Evolutionary conservation across 64 coral and sea anemone species (phyloP).

Genomic region (Pocillopora damicornis): DNA sequence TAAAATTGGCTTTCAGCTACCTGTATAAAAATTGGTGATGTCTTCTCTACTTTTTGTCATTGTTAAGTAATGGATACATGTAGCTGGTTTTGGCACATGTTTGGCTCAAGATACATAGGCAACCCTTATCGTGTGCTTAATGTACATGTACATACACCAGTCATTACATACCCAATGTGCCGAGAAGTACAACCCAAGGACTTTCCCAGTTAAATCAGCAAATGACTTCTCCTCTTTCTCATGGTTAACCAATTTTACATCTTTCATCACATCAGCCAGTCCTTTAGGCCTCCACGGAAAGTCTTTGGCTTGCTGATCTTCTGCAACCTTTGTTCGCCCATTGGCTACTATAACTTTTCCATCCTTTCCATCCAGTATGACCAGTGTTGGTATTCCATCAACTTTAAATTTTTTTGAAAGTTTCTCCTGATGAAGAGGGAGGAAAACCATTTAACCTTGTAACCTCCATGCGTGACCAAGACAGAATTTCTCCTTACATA

Average conservation of each 20-base stretch:
- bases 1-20: too few species aligned
- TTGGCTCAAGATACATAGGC: too few species aligned
- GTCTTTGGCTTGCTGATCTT: slow-evolving; percentile 60
- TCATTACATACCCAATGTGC: slow-evolving; percentile 90
- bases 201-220: slow-evolving; percentile 72
- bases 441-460: background rate
- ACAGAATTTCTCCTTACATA: too few species aligned
- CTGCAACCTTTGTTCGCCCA: slow-evolving; percentile 44
- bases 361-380: slow-evolving; percentile 84
- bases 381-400: slow-evolving; percentile 87
- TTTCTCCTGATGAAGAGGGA: slow-evolving; percentile 39
- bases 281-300: slow-evolving; percentile 87
- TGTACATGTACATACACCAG: background rate
- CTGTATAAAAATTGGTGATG: too few species aligned
- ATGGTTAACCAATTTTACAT: slow-evolving; percentile 53
- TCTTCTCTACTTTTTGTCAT: too few species aligned
- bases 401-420: slow-evolving; percentile 91
- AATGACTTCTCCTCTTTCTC: slow-evolving; percentile 40
- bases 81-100: too few species aligned
- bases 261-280: slow-evolving; percentile 57
- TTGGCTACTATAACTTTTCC: slow-evolving; percentile 80
- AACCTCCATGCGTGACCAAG: too few species aligned
- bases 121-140: too few species aligned
- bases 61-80: too few species aligned
- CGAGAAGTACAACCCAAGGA: slow-evolving; percentile 90